Evolutionary conservation across 1,140 invertebrate genomes (phyloP), one percentile per base, ranked within the genome.

Genomic region (Tetranychus cinnabarinus): DNA sequence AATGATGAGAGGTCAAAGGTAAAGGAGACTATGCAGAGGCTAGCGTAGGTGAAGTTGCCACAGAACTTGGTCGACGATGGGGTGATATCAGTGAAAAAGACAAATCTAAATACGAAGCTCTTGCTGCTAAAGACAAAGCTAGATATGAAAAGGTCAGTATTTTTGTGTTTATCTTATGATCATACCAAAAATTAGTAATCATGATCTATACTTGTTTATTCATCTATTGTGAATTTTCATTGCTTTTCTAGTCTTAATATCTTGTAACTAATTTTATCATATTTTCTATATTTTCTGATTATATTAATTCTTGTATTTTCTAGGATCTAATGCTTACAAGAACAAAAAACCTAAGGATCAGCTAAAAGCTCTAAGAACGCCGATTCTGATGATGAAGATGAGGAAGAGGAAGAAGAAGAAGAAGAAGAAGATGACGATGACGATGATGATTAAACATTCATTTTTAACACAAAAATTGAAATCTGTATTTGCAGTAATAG

Each of bases 1-100:
- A 91, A 93, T 74, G 93, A 98, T 68, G 91, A 97, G 70, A 81
- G 95, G 68, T 80, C 83, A 42, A 89, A 90, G 70, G 89, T 98
- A 33, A 93, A 93, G 73, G 83, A 81, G 65, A 76, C 80, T 23
- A 88, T 95, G 77, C 91, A 0, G 88, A 93, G 70, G 90, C 83
- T 71, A 85, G 86, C 59, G 92, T 98, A 68, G 92, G 92, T 56
- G 91, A 98, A 68, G 88, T 98, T 67, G 92, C 95, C 61, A 97
- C 98, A 75, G 92, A 97, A 76, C 78, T 98, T 59, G 95, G 95
- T 36, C 80, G 86, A 69, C 81, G 85, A 69, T 99, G 95, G 95
- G 88, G 88, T 39, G 85, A 86, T 62, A 82, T 83, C 58, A 81
- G 83, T 65, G 80, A 85, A 15, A 81, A 83, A 60, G 78, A 80